A percentile compares a stretch with the other conserved stretches of the same genome.
phyloP scores from a whole-genome alignment of 2,113 vertebrate species.

The Plecturocebus donacophilus region DNA sequence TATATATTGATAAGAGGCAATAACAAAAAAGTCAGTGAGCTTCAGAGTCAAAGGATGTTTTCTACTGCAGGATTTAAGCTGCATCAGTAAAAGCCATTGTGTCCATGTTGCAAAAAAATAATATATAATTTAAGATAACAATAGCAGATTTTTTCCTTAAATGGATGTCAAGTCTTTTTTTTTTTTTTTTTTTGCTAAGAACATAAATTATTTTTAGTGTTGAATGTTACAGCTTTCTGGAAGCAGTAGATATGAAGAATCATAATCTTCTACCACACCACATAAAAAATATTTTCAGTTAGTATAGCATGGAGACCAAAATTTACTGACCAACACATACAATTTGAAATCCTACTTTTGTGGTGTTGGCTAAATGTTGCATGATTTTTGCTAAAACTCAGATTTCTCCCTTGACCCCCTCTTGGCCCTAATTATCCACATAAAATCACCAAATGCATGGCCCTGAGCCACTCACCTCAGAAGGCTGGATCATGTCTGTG shows the following conservation, averaged over 20 bases:
- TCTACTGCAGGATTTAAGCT: background rate
- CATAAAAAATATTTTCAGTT: background rate
- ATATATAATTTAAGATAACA: background rate
- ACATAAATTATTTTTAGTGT: background rate
- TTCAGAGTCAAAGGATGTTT: background rate
- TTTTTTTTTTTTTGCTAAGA: background rate
- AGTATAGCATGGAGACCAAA: background rate
- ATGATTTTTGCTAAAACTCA: background rate
- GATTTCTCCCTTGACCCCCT: background rate
- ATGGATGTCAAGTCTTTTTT: background rate
- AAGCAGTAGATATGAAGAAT: background rate
- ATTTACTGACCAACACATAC: background rate
- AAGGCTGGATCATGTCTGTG: background rate
- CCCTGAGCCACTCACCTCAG: background rate
- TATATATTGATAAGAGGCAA: background rate
- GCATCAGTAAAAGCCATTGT: background rate
- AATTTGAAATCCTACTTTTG: background rate
- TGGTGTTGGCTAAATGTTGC: background rate
- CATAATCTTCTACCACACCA: background rate
- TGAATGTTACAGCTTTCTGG: background rate
- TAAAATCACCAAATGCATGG: background rate
- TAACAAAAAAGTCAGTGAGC: background rate
- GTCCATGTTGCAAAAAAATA: background rate
- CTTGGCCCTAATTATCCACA: background rate
- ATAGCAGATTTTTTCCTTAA: background rate